A percentile compares a stretch with the other conserved stretches of the same genome.
These are phyloP conservation scores for Sanderia malayensis DNA, from an alignment of 30 jellyfish, hydroid and myxozoan genomes.

Conservation along the genomic window DNA sequence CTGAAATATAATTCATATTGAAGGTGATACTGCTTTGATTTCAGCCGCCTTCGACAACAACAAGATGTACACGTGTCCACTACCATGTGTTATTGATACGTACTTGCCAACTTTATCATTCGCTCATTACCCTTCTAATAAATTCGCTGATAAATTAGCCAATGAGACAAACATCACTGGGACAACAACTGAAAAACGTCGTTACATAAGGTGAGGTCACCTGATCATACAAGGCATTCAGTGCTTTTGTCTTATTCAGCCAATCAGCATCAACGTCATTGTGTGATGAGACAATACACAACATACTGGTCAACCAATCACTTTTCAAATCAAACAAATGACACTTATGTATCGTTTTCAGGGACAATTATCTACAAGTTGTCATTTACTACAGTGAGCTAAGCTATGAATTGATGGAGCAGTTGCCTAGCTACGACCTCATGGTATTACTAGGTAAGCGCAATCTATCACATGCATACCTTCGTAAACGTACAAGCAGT, in stretches of 20 bases:
- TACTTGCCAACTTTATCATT: constrained; percentile 60
- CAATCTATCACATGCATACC: background rate
- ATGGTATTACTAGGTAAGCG: constrained; percentile 66
- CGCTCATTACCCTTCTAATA: constrained; percentile 69
- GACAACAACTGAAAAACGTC: constrained; percentile 14
- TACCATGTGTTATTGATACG: constrained; percentile 78
- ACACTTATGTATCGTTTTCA: too few relatives aligned
- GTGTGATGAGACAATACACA: too few relatives aligned
- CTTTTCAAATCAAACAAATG: too few relatives aligned
- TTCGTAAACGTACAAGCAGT: too few relatives aligned
- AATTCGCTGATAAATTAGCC: constrained; percentile 26
- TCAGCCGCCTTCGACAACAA: constrained; percentile 61
- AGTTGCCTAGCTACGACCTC: constrained; percentile 66
- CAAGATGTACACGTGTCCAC: constrained; percentile 66
- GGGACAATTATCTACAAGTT: constrained; percentile 68
- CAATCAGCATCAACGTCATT: too few relatives aligned
- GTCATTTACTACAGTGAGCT: constrained; percentile 67
- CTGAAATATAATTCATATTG: too few relatives aligned
- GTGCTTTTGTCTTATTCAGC: too few relatives aligned
- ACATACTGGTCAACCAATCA: too few relatives aligned
- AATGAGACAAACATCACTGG: constrained; percentile 12
- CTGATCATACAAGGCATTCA: too few relatives aligned
- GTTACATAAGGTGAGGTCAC: constrained; percentile 37
- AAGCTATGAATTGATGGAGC: constrained; percentile 69
- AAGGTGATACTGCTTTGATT: too few relatives aligned